These are phyloP conservation scores for Platyrinchus mystaceus DNA, from an alignment of 2,797 vertebrate genomes.

Conservation along the genomic window DNA sequence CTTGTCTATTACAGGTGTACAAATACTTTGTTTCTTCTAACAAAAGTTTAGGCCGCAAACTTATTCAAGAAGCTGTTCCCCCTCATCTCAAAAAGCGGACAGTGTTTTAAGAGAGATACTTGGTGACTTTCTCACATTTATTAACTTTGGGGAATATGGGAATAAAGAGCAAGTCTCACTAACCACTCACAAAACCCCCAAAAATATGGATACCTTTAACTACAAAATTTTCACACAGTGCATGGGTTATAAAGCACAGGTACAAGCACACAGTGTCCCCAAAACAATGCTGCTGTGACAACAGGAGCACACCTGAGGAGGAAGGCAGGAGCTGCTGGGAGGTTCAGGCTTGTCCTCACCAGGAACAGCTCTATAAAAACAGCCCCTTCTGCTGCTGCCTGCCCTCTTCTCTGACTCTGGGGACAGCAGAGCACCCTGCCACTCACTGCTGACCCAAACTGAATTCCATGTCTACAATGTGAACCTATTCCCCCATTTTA, in stretches of 20 bases:
- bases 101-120: background rate
- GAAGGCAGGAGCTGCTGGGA: background rate
- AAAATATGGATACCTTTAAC: background rate
- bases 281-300: background rate
- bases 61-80: background rate
- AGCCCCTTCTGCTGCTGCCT: background rate
- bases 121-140: background rate
- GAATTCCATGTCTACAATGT: background rate
- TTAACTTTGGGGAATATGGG: background rate
- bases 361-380: background rate
- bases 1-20: background rate
- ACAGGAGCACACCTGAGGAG: background rate
- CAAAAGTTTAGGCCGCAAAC: background rate
- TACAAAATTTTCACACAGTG: background rate
- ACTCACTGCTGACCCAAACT: background rate
- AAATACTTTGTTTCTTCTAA: background rate
- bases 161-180: background rate
- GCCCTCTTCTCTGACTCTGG: accelerated
- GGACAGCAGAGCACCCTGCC: background rate
- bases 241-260: background rate
- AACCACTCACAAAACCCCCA: background rate
- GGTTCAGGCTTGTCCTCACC: accelerated
- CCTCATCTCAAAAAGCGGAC: background rate
- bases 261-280: background rate
- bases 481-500: background rate